These are phyloP conservation scores for Noctua comes DNA, from an alignment of 2,888 invertebrate species.

Conservation along the genomic window DNA sequence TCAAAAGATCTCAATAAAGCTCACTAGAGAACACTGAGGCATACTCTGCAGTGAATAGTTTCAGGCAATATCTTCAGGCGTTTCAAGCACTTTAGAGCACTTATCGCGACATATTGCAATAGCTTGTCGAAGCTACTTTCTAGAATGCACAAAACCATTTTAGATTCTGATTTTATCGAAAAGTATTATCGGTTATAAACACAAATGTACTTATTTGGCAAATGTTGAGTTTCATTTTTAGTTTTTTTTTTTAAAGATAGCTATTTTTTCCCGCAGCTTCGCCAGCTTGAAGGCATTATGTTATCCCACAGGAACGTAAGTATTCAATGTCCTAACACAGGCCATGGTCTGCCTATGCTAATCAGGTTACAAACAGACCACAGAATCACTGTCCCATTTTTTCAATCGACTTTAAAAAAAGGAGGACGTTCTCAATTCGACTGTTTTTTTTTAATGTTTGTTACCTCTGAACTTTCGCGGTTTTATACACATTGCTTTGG, in stretches of 20 bases:
- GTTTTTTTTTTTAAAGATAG: no score
- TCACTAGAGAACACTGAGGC: not conserved
- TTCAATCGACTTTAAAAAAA: no score
- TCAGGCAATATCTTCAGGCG: constrained; percentile 20
- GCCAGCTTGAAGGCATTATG: not conserved
- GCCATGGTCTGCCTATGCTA: not conserved
- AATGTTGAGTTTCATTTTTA: no score
- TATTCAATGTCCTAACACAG: not conserved
- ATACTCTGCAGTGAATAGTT: constrained; percentile 9
- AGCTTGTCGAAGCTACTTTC: not conserved
- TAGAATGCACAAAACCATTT: not conserved
- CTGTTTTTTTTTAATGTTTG: no score
- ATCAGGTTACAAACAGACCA: not conserved
- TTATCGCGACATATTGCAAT: constrained; percentile 15
- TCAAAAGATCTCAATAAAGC: constrained; percentile 32
- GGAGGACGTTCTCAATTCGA: no score
- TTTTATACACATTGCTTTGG: no score
- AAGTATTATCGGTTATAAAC: not conserved
- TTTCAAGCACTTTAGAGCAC: constrained; percentile 41
- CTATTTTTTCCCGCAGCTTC: not conserved
- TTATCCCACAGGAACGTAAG: not conserved
- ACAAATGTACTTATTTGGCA: not conserved
- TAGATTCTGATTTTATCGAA: not conserved
- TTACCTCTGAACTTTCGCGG: no score
- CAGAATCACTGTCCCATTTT: no score